phyloP scores from a whole-genome alignment of 1,140 invertebrate genomes.

The Conopomorpha cramerella region DNA sequence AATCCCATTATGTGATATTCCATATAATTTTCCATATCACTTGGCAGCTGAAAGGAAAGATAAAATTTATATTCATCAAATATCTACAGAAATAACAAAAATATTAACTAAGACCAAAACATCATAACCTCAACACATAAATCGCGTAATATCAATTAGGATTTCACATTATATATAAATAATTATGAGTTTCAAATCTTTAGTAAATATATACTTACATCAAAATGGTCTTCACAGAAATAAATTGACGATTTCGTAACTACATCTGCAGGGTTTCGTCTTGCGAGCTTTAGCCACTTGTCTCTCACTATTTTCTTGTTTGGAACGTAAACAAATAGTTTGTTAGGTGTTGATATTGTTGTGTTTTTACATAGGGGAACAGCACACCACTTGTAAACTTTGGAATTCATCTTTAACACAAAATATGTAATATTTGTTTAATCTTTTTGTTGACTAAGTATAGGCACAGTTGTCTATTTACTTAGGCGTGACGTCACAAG shows the following conservation, averaged over 20 bases:
- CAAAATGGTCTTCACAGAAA: conserved; percentile 1
- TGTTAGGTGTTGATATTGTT: conserved; percentile 9
- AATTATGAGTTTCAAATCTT: not conserved
- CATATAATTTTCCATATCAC: conserved; percentile 1
- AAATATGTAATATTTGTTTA: not conserved
- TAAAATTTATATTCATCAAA: not conserved
- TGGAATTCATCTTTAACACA: conserved; percentile 8
- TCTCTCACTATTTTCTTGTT: conserved; percentile 4
- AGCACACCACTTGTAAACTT: conserved; percentile 9
- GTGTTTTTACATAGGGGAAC: conserved; percentile 9
- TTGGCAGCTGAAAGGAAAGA: conserved; percentile 1
- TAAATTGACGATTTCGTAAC: not conserved
- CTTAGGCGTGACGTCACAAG: not conserved
- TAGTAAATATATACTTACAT: not conserved
- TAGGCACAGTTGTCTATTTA: not conserved
- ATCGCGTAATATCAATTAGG: not conserved
- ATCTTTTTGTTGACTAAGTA: not conserved
- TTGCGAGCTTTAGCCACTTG: conserved; percentile 9
- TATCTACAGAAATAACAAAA: not conserved
- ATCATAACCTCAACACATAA: not conserved
- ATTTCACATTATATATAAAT: conserved; percentile 5
- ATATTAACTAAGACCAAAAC: not conserved
- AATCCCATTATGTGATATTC: not conserved
- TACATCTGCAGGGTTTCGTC: not conserved
- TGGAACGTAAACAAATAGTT: not conserved